These are phyloP conservation scores for Myotis myotis DNA, from an alignment of 2,797 vertebrate species.

Conservation along the genomic window DNA sequence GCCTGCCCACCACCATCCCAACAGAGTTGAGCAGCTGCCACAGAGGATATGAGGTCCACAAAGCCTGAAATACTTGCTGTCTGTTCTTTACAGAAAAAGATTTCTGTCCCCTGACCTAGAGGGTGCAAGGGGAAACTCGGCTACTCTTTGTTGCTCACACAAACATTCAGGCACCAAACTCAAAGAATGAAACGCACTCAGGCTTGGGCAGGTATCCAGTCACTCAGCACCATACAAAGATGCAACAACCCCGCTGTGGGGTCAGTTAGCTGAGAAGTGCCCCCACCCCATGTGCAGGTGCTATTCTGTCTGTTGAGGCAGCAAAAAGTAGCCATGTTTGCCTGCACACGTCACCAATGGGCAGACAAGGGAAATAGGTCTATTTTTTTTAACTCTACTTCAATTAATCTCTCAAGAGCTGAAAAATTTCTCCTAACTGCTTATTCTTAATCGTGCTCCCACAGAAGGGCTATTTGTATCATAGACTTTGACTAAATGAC, in stretches of 20 bases:
- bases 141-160: neutral
- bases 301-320: neutral
- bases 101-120: neutral
- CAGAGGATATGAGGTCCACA: neutral
- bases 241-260: neutral
- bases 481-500: neutral
- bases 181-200: neutral
- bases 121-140: neutral
- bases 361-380: neutral
- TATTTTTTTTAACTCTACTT: neutral
- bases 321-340: neutral
- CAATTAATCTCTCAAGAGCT: slow-evolving; percentile 47
- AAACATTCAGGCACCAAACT: neutral
- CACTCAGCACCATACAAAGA: neutral
- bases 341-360: neutral
- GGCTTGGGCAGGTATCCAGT: neutral
- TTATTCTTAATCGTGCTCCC: slow-evolving; percentile 29
- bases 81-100: neutral
- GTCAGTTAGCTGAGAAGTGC: too few species aligned
- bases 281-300: neutral
- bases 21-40: neutral
- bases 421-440: neutral
- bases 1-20: neutral
- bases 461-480: slow-evolving; percentile 9
- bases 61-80: neutral